Percentiles rank a stretch among this genome's conserved stretches.
These are phyloP conservation scores for Larimichthys polyactis DNA, from an alignment of 2,113 vertebrate genomes.

Conservation along the genomic window DNA sequence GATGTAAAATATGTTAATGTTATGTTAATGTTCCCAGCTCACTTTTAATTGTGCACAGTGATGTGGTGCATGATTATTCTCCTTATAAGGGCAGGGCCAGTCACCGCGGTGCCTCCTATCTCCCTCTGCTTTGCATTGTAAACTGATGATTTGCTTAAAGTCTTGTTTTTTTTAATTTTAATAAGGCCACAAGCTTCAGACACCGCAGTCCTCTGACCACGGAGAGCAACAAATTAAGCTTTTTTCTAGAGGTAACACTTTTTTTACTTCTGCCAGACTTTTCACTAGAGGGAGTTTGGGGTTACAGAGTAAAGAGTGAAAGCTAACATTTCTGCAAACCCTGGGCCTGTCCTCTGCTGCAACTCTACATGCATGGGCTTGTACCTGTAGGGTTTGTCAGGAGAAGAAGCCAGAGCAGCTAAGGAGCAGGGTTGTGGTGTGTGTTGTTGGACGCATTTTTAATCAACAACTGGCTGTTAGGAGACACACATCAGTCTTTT, in stretches of 20 bases:
- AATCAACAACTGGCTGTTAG: neutral
- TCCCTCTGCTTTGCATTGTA: neutral
- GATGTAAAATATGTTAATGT: too few relatives aligned
- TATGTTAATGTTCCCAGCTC: too few relatives aligned
- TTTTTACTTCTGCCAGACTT: neutral
- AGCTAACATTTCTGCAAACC: slow-evolving; percentile 39
- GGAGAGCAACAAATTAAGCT: neutral
- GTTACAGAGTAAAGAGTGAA: slow-evolving; percentile 2
- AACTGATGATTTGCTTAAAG: slow-evolving; percentile 19
- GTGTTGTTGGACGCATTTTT: neutral
- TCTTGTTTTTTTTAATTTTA: neutral
- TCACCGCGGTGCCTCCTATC: neutral
- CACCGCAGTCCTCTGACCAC: neutral
- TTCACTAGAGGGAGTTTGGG: neutral
- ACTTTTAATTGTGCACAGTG: neutral
- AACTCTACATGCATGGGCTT: slow-evolving; percentile 53
- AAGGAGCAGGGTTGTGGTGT: slow-evolving; percentile 1
- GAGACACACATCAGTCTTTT: slow-evolving; percentile 8
- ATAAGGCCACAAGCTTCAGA: neutral
- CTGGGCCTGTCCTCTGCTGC: slow-evolving; percentile 2
- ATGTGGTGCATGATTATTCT: neutral
- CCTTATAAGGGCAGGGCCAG: neutral
- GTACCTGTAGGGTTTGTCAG: slow-evolving; percentile 56
- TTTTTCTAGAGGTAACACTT: neutral
- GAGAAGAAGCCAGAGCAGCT: slow-evolving; percentile 7